Conservation (phyloP, 2,113 vertebrate species). For the Cyanocitta stelleri region DNA sequence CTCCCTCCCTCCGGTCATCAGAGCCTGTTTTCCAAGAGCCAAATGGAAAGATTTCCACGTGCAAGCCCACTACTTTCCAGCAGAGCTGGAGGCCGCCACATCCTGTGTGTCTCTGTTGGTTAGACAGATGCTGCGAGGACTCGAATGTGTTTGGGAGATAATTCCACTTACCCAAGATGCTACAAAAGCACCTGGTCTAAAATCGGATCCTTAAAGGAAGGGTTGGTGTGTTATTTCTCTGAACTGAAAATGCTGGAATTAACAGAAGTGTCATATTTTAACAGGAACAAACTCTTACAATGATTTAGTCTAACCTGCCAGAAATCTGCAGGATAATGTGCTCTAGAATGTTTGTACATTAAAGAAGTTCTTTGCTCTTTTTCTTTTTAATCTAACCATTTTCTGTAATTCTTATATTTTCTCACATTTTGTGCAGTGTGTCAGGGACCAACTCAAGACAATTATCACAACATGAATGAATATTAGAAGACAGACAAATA, state of each 20-base stretch:
- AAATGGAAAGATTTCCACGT: not conserved
- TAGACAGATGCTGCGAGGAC: not conserved
- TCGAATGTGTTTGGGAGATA: not conserved
- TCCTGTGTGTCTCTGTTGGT: not conserved
- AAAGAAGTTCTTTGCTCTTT: not conserved
- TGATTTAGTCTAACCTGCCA: not conserved
- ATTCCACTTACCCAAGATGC: not conserved
- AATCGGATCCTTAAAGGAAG: not conserved
- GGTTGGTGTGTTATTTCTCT: not conserved
- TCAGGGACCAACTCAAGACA: not conserved
- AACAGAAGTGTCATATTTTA: not conserved
- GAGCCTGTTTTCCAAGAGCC: not conserved
- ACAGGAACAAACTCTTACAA: not conserved
- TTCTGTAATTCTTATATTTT: not conserved
- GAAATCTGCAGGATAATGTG: not conserved
- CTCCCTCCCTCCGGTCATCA: not conserved
- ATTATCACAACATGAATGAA: not conserved
- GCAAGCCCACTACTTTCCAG: not conserved
- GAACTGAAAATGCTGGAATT: not conserved
- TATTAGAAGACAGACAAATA: not conserved
- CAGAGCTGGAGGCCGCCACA: not conserved
- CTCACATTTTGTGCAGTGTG: not conserved
- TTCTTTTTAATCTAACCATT: not conserved
- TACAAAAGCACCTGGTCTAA: not conserved
- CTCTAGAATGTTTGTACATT: not conserved